Percentiles rank a stretch among this genome's conserved stretches.
These are phyloP conservation scores for Cyprinodon brontotheroides DNA, from an alignment of 2,113 vertebrate species.

Conservation along the genomic window DNA sequence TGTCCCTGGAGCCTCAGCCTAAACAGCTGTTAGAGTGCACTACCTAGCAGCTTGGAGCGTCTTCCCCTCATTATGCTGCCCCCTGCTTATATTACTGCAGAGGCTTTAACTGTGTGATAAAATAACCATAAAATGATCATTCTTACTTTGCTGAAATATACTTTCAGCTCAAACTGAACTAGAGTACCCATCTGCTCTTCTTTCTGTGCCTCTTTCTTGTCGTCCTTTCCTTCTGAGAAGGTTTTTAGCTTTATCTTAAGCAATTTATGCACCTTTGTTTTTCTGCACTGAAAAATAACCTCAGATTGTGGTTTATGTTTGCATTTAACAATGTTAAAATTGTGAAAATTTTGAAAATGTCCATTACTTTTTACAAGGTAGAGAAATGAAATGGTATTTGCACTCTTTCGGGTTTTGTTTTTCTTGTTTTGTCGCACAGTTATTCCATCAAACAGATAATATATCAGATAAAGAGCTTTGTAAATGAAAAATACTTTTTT, in stretches of 20 bases:
- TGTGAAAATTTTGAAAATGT: no score
- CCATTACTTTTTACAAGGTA: no score
- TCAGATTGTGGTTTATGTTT: no score
- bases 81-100: slow-evolving; percentile 22
- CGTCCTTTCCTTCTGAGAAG: background rate
- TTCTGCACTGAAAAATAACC: background rate
- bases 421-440: no score
- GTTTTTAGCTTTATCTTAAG: background rate
- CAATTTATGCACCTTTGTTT: background rate
- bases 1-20: slow-evolving; percentile 62
- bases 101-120: slow-evolving; percentile 43
- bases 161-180: background rate
- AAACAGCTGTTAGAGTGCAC: slow-evolving; percentile 65
- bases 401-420: no score
- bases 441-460: no score
- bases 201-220: background rate
- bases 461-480: no score
- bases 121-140: slow-evolving; percentile 33
- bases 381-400: no score
- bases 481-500: no score
- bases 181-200: background rate
- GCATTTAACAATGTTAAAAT: no score
- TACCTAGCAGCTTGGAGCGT: slow-evolving; percentile 48
- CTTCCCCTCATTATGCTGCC: slow-evolving; percentile 25
- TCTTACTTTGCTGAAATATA: slow-evolving; percentile 28